These are phyloP conservation scores for Neoseiulus cucumeris DNA, from an alignment of 1,140 invertebrate genomes.

Conservation along the genomic window DNA sequence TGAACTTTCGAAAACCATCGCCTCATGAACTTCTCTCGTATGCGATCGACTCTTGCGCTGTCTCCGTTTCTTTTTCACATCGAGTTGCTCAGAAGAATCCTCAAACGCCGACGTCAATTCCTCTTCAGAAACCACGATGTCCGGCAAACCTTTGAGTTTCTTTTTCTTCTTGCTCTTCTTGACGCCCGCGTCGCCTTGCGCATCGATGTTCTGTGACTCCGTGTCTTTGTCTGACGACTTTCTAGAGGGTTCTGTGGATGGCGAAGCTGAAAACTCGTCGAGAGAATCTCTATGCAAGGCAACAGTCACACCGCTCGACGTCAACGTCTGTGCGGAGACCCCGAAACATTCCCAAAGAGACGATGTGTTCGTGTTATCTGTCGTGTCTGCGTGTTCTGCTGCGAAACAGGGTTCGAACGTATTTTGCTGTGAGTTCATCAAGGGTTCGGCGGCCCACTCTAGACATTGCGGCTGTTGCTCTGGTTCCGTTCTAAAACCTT, in stretches of 20 bases:
- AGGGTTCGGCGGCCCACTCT: no score
- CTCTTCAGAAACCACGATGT: background rate
- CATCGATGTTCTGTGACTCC: background rate
- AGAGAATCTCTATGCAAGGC: slow-evolving; percentile 1
- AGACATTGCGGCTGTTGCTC: no score
- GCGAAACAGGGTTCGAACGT: background rate
- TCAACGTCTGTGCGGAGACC: background rate
- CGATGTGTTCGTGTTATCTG: background rate
- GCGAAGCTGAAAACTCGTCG: slow-evolving; percentile 5
- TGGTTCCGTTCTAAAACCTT: no score
- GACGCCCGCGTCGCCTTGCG: background rate
- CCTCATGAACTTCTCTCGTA: background rate
- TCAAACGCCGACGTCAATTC: background rate
- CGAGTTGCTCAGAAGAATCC: background rate
- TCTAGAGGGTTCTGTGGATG: background rate
- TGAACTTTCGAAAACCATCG: background rate
- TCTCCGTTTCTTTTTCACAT: background rate
- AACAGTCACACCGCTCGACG: background rate
- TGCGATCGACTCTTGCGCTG: background rate
- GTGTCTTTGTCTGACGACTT: slow-evolving; percentile 5
- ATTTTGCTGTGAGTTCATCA: background rate
- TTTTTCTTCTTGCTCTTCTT: background rate
- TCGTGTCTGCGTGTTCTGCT: background rate
- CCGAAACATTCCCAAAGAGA: background rate
- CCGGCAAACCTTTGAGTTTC: background rate